Conservation (phyloP, 2,797 vertebrate species). For the Leptodactylus fallax region DNA sequence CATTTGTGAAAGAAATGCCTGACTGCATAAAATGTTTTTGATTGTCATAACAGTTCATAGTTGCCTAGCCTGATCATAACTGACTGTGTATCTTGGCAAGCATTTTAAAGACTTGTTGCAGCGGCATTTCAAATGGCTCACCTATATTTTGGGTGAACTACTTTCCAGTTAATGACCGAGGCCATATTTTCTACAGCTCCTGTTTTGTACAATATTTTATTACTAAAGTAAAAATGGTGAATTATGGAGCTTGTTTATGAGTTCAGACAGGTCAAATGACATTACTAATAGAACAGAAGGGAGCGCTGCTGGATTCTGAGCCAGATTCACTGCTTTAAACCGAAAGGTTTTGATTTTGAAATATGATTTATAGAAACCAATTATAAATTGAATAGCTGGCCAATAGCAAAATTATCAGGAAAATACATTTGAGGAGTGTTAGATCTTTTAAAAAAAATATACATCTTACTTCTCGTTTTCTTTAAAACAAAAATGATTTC, state of each 20-base stretch:
- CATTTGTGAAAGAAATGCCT: slow-evolving; percentile 69
- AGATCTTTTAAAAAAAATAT: background rate
- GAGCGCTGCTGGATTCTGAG: slow-evolving; percentile 17
- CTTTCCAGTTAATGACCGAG: slow-evolving; percentile 39
- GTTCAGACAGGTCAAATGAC: slow-evolving; percentile 35
- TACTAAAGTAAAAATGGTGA: slow-evolving; percentile 23
- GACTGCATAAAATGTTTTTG: slow-evolving; percentile 74
- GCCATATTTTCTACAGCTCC: slow-evolving; percentile 45
- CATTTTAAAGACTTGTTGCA: slow-evolving; percentile 63
- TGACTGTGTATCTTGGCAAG: slow-evolving; percentile 75
- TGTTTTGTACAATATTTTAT: slow-evolving; percentile 46
- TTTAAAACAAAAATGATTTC: background rate
- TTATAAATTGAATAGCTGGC: slow-evolving; percentile 19
- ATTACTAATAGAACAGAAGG: slow-evolving; percentile 29
- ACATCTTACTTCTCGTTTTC: background rate
- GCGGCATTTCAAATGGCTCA: slow-evolving; percentile 36
- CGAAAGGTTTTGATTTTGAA: slow-evolving; percentile 31
- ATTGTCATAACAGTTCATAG: slow-evolving; percentile 73
- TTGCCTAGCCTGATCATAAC: slow-evolving; percentile 74
- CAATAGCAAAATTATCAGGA: slow-evolving; percentile 19
- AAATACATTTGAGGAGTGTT: slow-evolving; percentile 8
- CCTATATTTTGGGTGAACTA: slow-evolving; percentile 47
- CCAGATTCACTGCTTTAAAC: slow-evolving; percentile 22
- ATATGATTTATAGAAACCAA: slow-evolving; percentile 26
- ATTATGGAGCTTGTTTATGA: slow-evolving; percentile 47